Conservation (phyloP, 2,888 invertebrate species). For the Cheilosia grossa region DNA sequence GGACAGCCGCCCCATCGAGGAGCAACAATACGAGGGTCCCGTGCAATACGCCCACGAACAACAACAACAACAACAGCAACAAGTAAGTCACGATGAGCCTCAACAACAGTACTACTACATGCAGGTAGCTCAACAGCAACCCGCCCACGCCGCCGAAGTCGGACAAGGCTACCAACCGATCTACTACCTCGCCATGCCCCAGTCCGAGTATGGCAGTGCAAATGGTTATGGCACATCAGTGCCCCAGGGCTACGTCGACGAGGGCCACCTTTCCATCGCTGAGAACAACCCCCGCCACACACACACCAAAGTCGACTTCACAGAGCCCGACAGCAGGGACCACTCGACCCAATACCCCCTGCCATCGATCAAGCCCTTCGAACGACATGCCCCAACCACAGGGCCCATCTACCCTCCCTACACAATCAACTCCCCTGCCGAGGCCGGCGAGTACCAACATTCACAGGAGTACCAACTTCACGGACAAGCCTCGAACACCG, state of each 20-base stretch:
- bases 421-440: slow-evolving; percentile 72
- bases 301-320: slow-evolving; percentile 82
- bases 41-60: slow-evolving; percentile 69
- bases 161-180: slow-evolving; percentile 78
- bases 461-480: slow-evolving; percentile 48
- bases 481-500: slow-evolving; percentile 50
- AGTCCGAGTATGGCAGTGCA: slow-evolving; percentile 67
- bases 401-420: slow-evolving; percentile 75
- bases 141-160: slow-evolving; percentile 60
- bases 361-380: slow-evolving; percentile 78
- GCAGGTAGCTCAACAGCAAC: slow-evolving; percentile 74
- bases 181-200: slow-evolving; percentile 79
- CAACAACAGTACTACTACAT: slow-evolving; percentile 79
- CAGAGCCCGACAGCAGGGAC: slow-evolving; percentile 76
- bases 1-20: slow-evolving; percentile 38
- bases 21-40: slow-evolving; percentile 63
- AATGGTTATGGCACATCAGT: slow-evolving; percentile 17
- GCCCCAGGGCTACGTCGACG: slow-evolving; percentile 49
- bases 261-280: slow-evolving; percentile 76
- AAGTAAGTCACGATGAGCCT: slow-evolving; percentile 73
- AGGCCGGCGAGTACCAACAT: slow-evolving; percentile 37
- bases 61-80: slow-evolving; percentile 57
- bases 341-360: slow-evolving; percentile 78
- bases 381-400: slow-evolving; percentile 76
- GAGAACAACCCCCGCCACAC: slow-evolving; percentile 82